These are phyloP conservation scores for Mastomys natalensis DNA, from an alignment of 2,113 vertebrate species.

Conservation along the genomic window DNA sequence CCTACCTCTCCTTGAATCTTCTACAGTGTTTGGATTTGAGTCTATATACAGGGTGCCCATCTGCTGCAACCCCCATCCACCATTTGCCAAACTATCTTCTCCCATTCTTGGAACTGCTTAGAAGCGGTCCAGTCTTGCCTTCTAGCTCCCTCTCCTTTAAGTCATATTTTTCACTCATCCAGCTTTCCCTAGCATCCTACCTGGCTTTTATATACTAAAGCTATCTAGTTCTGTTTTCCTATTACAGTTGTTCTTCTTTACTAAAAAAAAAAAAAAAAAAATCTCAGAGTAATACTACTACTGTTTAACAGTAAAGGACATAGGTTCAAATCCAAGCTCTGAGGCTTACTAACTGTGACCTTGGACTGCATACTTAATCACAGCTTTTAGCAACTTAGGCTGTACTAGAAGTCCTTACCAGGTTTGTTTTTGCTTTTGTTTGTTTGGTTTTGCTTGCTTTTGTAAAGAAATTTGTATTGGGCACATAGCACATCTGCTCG, in stretches of 20 bases:
- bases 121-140: background rate
- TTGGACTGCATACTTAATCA: background rate
- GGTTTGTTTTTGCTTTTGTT: background rate
- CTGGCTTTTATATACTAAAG: background rate
- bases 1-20: background rate
- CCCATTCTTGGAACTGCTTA: background rate
- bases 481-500: background rate
- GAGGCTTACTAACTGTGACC: background rate
- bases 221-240: background rate
- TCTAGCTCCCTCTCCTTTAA: background rate
- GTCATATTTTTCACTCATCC: background rate
- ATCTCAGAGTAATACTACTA: background rate
- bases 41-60: no score
- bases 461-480: background rate
- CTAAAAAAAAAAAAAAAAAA: background rate
- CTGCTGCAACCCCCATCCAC: no score
- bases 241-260: background rate
- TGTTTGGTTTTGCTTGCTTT: background rate
- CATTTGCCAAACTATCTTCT: background rate
- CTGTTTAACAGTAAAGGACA: background rate
- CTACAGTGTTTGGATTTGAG: background rate
- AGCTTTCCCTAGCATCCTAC: background rate
- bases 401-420: background rate
- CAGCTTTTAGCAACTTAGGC: background rate
- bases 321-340: background rate